Evolutionary conservation across 2,888 invertebrate genomes (phyloP).

Genomic region (Hypercompe scribonia): DNA sequence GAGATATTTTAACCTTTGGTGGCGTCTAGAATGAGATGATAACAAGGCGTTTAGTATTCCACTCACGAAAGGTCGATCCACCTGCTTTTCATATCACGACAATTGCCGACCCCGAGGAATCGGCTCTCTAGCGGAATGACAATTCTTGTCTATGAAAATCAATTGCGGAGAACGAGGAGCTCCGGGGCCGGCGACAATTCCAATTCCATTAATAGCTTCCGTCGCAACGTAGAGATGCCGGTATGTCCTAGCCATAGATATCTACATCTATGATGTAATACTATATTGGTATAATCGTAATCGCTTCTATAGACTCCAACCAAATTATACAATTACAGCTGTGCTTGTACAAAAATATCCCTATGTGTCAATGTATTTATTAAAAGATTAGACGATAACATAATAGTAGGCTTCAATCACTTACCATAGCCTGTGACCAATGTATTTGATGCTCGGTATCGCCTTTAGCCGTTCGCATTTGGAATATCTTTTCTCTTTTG

Average conservation of each 20-base stretch:
- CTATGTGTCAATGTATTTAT: neutral
- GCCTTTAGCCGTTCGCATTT: conserved; percentile 22
- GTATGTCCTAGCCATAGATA: conserved; percentile 47
- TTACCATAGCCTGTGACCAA: conserved; percentile 2
- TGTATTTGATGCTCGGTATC: neutral
- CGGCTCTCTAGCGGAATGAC: conserved; percentile 77
- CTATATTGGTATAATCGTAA: neutral
- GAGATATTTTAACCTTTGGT: conserved; percentile 76
- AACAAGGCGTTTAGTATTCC: conserved; percentile 82
- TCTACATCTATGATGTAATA: neutral
- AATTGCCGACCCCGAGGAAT: conserved; percentile 80
- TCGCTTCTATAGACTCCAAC: too few species aligned
- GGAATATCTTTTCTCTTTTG: conserved; percentile 44
- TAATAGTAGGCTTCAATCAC: neutral
- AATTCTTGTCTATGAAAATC: conserved; percentile 83
- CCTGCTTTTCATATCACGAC: conserved; percentile 86
- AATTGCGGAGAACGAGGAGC: conserved; percentile 77
- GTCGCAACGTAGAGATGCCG: conserved; percentile 65
- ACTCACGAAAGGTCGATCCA: conserved; percentile 78
- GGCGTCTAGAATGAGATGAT: conserved; percentile 77
- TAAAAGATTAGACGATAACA: neutral
- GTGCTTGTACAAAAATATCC: neutral
- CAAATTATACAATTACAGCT: too few species aligned
- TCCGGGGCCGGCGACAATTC: conserved; percentile 72
- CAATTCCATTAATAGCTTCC: conserved; percentile 82